phyloP scores from a whole-genome alignment of 2,888 invertebrate species.

The Acanthosepion esculentum region DNA sequence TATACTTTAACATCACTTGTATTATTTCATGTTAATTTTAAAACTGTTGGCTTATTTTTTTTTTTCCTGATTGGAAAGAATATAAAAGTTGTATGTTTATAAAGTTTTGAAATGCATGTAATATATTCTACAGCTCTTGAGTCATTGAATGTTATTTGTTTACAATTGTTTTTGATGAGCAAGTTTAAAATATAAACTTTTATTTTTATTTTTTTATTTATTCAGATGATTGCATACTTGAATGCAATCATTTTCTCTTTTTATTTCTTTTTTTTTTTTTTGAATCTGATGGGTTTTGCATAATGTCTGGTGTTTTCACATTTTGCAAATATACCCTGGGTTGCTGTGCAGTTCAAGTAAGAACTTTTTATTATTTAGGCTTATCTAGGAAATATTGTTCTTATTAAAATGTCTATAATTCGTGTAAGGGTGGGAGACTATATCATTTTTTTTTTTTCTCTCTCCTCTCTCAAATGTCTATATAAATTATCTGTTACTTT shows the following conservation, averaged over 20 bases:
- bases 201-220: neutral
- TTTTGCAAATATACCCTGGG: neutral
- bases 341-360: too few species aligned
- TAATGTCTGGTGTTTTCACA: neutral
- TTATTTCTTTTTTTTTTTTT: neutral
- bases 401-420: too few species aligned
- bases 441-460: too few species aligned
- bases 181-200: neutral
- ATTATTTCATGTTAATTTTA: neutral
- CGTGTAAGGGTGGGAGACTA: too few species aligned
- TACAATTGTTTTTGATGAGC: neutral
- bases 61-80: neutral
- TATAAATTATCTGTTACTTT: too few species aligned
- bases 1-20: neutral
- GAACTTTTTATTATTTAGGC: neutral
- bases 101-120: neutral
- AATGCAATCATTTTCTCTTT: neutral
- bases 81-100: neutral
- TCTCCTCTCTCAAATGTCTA: too few species aligned
- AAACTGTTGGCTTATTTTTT: neutral
- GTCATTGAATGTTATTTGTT: conserved; percentile 1
- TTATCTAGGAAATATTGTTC: neutral
- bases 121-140: neutral
- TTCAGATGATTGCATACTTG: neutral
- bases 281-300: neutral